Evolutionary conservation across 2,113 vertebrate genomes (phyloP), one percentile per base, ranked within the genome.

Genomic region (Arvicanthis niloticus): DNA sequence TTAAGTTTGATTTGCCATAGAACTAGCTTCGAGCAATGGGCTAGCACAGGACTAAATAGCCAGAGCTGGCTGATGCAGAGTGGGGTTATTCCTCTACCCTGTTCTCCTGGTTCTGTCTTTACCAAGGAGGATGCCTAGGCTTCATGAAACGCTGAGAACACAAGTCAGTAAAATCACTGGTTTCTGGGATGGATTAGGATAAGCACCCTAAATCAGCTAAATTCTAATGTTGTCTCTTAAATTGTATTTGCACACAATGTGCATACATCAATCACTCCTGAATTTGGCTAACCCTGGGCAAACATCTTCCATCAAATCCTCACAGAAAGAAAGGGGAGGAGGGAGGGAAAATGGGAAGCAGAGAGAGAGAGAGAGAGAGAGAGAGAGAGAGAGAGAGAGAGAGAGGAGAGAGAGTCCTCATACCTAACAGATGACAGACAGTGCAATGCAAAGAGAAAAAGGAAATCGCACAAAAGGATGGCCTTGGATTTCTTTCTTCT

Each of bases 391-490:
- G 37, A 88, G 56, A 13, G 29, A 56, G 45, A 34, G 22, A 80
- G 60, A 31, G n/a, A 17, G 6, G 7, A 58, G n/a, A 70, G 22
- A n/a, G 37, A 88, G 56, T 51, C 26, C n/a, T 53, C 58, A 78
- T 13, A 45, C 29, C 89, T 24, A 34, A 40, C n/a, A 92, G n/a
- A 34, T 17, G 93, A 15, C 53, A 91, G 60, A 51, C 48, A 91
- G 31, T 90, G 86, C 92, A 56, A 91, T 82, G 31, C 72, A 89
- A 88, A 81, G 17, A 95, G 73, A 82, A 16, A 93, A 53, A 93
- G n/a, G 92, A 95, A 96, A 89, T 73, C 7, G 24, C 12, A 78
- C 78, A 80, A 75, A 95, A 95, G 72, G 89, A 91, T 75, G 62
- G 6, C 53, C 95, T 81, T 88, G 48, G 9, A 19, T 19, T 76